phyloP scores from a whole-genome alignment of 2,113 vertebrate genomes.

The Aptenodytes patagonicus region DNA sequence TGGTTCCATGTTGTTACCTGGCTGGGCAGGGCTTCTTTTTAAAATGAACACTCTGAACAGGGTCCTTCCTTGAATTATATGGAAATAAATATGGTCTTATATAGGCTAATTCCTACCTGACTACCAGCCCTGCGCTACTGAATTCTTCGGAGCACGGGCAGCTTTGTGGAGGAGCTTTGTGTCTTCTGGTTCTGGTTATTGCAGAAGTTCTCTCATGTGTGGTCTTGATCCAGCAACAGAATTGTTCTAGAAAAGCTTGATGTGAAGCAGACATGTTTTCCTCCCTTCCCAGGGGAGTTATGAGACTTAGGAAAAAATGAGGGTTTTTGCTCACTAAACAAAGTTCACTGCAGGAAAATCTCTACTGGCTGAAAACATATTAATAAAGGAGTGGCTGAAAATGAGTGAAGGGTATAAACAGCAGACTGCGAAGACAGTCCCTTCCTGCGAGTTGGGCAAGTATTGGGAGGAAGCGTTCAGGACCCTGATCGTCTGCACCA shows the following conservation, averaged over 20 bases:
- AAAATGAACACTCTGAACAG: not conserved
- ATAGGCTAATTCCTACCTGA: not conserved
- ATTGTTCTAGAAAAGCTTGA: constrained; percentile 28
- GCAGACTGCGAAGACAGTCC: not conserved
- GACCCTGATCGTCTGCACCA: not conserved
- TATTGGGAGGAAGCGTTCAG: not conserved
- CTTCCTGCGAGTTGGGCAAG: accelerated
- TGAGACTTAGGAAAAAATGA: not conserved
- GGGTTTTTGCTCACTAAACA: not conserved
- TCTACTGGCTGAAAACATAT: not conserved
- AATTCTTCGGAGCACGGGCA: not conserved
- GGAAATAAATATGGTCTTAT: not conserved
- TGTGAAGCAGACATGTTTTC: constrained; percentile 30
- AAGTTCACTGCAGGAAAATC: not conserved
- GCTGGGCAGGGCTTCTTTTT: not conserved
- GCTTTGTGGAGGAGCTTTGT: not conserved
- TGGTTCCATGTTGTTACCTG: not conserved
- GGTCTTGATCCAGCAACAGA: not conserved
- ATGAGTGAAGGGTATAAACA: not conserved
- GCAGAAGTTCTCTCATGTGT: constrained; percentile 5
- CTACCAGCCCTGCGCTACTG: not conserved
- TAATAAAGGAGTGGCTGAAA: not conserved
- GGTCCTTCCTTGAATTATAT: not conserved
- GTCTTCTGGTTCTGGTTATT: not conserved
- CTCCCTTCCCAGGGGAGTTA: not conserved